phyloP scores from a whole-genome alignment of 2,113 vertebrate species.

The Tricholaema leucomelas region DNA sequence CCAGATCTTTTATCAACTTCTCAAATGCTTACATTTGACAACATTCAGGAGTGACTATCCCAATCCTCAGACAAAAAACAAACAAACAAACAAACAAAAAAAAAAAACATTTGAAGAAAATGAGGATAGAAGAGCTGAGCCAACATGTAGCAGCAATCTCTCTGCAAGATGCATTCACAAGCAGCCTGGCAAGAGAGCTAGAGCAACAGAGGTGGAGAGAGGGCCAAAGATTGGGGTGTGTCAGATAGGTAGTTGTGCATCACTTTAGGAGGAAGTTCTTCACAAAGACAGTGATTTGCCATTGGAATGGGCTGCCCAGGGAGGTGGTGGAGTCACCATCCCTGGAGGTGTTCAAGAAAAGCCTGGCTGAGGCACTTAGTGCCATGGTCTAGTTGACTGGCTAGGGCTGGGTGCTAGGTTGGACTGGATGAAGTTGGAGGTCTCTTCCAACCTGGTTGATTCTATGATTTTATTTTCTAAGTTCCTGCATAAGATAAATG shows the following conservation, averaged over 20 bases:
- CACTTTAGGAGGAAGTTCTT: no score
- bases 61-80: background rate
- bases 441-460: no score
- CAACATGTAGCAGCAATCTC: background rate
- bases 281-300: no score
- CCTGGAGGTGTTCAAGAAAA: no score
- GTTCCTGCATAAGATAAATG: background rate
- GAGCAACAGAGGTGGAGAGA: background rate
- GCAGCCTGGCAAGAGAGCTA: slow-evolving; percentile 33
- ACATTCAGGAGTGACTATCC: background rate
- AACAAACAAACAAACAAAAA: no score
- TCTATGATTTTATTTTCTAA: slow-evolving; percentile 14
- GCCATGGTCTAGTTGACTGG: no score
- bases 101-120: slow-evolving; percentile 10
- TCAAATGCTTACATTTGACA: background rate
- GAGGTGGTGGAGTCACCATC: no score
- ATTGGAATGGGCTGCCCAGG: no score
- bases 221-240: background rate
- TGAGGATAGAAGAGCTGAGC: slow-evolving; percentile 16
- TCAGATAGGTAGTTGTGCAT: background rate
- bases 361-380: no score
- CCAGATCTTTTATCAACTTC: background rate
- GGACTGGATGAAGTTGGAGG: no score
- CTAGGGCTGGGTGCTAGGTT: no score
- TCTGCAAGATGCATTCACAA: background rate